These are phyloP conservation scores for Rhinichthys klamathensis DNA, from an alignment of 2,113 vertebrate species.

Conservation along the genomic window DNA sequence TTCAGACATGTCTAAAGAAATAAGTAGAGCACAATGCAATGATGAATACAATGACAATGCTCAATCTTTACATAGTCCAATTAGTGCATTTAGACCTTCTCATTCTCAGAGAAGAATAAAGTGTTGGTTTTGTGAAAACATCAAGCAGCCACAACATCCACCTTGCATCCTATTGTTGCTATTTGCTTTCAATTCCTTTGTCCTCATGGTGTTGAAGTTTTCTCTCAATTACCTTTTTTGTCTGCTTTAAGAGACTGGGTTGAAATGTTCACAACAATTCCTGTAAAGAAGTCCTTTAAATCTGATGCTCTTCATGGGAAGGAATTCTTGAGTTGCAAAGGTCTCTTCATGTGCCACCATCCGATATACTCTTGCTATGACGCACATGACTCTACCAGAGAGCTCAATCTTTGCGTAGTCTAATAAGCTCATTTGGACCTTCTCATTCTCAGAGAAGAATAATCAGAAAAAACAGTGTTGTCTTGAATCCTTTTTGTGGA, in stretches of 20 bases:
- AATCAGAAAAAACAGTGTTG: neutral
- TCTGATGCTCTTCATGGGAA: slow-evolving; percentile 1
- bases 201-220: neutral
- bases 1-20: too few relatives aligned
- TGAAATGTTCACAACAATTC: neutral
- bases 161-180: neutral
- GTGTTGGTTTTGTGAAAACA: neutral
- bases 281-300: neutral
- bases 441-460: neutral
- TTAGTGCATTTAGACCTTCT: slow-evolving; percentile 3
- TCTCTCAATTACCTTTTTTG: neutral
- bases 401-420: neutral
- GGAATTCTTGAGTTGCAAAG: slow-evolving; percentile 10
- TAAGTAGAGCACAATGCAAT: too few relatives aligned
- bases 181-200: neutral
- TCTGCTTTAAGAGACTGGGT: neutral
- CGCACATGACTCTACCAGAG: slow-evolving; percentile 14
- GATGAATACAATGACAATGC: too few relatives aligned
- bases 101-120: neutral
- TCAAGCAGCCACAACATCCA: neutral
- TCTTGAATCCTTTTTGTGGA: slow-evolving; percentile 14
- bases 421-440: slow-evolving; percentile 16
- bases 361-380: neutral
- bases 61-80: neutral
- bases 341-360: slow-evolving; percentile 29